A percentile compares a stretch with the other conserved stretches of the same genome.
phyloP scores from a whole-genome alignment of 1,140 invertebrate species.

The Belonocnema kinseyi region DNA sequence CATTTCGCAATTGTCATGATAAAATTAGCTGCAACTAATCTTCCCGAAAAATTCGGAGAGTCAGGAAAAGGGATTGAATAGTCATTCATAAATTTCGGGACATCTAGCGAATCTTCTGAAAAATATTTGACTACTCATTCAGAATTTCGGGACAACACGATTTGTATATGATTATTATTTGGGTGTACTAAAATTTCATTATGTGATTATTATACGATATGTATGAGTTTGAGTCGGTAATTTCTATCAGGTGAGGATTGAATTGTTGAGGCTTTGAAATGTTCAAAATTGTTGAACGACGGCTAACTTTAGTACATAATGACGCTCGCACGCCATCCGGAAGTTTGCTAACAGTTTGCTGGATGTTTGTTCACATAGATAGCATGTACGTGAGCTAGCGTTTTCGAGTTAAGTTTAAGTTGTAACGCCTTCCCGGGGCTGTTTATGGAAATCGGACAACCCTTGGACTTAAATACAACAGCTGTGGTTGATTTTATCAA shows the following conservation, averaged over 20 bases:
- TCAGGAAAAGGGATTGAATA: too few relatives aligned
- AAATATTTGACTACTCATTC: too few relatives aligned
- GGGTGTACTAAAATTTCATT: not conserved
- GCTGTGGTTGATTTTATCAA: conserved; percentile 18
- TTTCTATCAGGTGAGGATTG: not conserved
- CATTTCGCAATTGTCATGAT: too few relatives aligned
- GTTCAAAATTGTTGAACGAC: conserved; percentile 22
- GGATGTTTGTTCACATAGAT: conserved; percentile 13
- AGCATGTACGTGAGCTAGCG: not conserved
- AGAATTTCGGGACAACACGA: too few relatives aligned
- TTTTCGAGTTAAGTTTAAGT: conserved; percentile 4
- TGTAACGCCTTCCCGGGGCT: conserved; percentile 12
- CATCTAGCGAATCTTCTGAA: too few relatives aligned
- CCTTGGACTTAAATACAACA: not conserved
- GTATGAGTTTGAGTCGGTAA: not conserved
- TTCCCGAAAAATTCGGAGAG: too few relatives aligned
- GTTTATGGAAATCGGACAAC: conserved; percentile 19
- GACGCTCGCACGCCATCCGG: not conserved
- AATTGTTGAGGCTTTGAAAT: conserved; percentile 6
- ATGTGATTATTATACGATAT: not conserved
- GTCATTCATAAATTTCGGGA: too few relatives aligned
- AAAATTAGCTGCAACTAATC: too few relatives aligned
- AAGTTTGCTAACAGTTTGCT: conserved; percentile 7
- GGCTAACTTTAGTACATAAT: not conserved
- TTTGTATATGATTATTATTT: too few relatives aligned